phyloP scores from a whole-genome alignment of 2,113 vertebrate genomes.

The Vulpes vulpes region DNA sequence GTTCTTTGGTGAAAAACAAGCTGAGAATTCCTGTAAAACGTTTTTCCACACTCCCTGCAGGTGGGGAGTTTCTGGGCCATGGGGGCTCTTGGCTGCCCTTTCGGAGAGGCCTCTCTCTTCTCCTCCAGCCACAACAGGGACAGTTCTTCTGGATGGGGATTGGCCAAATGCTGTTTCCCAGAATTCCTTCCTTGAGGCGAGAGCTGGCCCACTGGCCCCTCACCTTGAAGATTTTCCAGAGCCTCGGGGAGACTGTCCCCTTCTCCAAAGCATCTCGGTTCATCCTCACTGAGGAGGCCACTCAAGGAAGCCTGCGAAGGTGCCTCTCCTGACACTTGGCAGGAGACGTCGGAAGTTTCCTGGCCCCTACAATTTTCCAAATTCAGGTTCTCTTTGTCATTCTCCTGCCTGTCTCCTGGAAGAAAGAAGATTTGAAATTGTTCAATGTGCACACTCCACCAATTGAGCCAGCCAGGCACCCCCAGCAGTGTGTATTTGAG shows the following conservation, averaged over 20 bases:
- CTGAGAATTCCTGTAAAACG: conserved; percentile 76
- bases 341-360: conserved; percentile 21
- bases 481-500: neutral
- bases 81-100: conserved; percentile 60
- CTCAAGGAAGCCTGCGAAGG: conserved; percentile 32
- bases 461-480: neutral
- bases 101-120: conserved; percentile 57
- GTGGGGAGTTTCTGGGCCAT: conserved; percentile 77
- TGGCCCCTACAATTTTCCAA: conserved; percentile 73
- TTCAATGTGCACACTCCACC: neutral
- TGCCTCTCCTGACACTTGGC: neutral
- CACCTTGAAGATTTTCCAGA: neutral
- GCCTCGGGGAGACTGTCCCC: neutral
- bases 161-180: conserved; percentile 28
- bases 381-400: conserved; percentile 81
- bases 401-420: conserved; percentile 73
- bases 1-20: conserved; percentile 80
- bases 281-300: conserved; percentile 41
- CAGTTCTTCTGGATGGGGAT: neutral
- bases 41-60: conserved; percentile 81
- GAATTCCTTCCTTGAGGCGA: conserved; percentile 20
- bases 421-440: conserved; percentile 20
- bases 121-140: conserved; percentile 52
- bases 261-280: neutral
- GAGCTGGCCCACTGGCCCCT: neutral